Conservation (phyloP, 37 sponge, comb jelly and placozoan genomes). For the Haliclona indistincta region DNA sequence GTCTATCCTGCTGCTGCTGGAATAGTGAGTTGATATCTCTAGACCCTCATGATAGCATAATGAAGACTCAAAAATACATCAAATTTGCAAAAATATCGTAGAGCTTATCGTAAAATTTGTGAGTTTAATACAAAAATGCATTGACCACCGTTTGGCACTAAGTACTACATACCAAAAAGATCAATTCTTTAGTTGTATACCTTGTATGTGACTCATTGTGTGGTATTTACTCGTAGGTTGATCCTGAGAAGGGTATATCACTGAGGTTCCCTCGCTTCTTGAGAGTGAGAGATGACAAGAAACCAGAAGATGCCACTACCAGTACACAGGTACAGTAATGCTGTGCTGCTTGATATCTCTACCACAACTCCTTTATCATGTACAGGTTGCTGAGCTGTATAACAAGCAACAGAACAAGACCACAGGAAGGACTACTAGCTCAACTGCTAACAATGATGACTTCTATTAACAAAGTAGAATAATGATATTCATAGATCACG, state of each 20-base stretch:
- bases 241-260: slow-evolving; percentile 96
- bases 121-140: too few species aligned
- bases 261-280: slow-evolving; percentile 97
- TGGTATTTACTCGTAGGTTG: slow-evolving; percentile 68
- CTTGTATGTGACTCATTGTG: too few species aligned
- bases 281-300: slow-evolving; percentile 93
- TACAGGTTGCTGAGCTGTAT: slow-evolving; percentile 85
- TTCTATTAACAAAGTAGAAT: slow-evolving; percentile 52
- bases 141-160: too few species aligned
- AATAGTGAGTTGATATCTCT: slow-evolving; percentile 57
- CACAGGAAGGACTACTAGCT: slow-evolving; percentile 12
- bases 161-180: too few species aligned
- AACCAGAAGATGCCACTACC: slow-evolving; percentile 93
- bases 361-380: neutral
- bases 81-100: too few species aligned
- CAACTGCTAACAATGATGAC: slow-evolving; percentile 52
- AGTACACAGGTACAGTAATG: slow-evolving; percentile 61
- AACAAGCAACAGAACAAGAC: slow-evolving; percentile 74
- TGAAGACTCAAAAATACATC: too few species aligned
- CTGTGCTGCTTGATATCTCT: neutral
- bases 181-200: too few species aligned
- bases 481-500: too few species aligned
- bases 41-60: too few species aligned
- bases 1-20: slow-evolving; percentile 94
- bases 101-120: too few species aligned